phyloP scores from a whole-genome alignment of 1,140 invertebrate species.

The Sminthurinus signatus region DNA sequence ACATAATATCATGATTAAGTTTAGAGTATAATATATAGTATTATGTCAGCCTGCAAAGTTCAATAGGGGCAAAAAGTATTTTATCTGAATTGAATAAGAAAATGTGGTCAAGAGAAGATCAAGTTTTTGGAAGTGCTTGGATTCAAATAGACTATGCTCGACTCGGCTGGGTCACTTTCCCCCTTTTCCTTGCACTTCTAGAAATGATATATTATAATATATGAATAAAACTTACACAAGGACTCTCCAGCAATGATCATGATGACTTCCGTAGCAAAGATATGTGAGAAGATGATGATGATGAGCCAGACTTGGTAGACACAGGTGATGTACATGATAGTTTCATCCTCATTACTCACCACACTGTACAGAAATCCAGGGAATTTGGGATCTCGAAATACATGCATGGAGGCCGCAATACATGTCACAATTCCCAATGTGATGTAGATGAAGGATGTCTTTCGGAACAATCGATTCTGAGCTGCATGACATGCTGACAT shows the following conservation, averaged over 20 bases:
- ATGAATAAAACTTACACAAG: no score
- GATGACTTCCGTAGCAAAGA: slow-evolving; percentile 31
- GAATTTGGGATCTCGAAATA: slow-evolving; percentile 28
- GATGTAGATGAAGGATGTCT: slow-evolving; percentile 20
- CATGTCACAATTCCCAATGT: slow-evolving; percentile 22
- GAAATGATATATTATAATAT: no score
- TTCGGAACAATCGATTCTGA: slow-evolving; percentile 30
- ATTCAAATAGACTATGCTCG: no score
- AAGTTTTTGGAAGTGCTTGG: no score
- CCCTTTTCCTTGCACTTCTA: no score
- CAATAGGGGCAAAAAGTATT: no score
- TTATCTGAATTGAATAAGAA: no score
- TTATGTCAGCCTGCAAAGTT: no score
- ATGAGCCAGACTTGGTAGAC: slow-evolving; percentile 39
- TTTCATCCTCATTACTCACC: slow-evolving; percentile 20
- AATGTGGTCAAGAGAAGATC: no score
- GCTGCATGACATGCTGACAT: slow-evolving; percentile 38
- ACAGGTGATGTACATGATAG: slow-evolving; percentile 15
- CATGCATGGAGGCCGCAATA: slow-evolving; percentile 25
- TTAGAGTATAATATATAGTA: no score
- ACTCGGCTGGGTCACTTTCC: no score
- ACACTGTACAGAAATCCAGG: slow-evolving; percentile 36
- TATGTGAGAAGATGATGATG: slow-evolving; percentile 31
- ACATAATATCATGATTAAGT: no score
- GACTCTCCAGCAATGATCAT: slow-evolving; percentile 28